Evolutionary conservation across 1,140 invertebrate species (phyloP).

Genomic region (Plutomurus gul): DNA sequence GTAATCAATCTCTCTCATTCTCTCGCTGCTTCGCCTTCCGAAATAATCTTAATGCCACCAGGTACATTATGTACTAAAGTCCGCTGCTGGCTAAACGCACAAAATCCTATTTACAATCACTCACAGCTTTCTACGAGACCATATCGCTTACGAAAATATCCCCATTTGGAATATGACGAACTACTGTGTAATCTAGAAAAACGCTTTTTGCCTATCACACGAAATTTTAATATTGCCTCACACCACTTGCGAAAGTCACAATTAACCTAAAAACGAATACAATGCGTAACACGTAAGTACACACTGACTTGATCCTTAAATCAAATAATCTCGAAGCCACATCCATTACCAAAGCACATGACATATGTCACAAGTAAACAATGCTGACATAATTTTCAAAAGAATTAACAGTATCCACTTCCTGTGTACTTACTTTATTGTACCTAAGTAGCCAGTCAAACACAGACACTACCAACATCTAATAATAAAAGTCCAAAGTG

Average conservation of each 20-base stretch:
- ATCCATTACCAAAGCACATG: not conserved
- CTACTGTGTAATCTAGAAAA: not conserved
- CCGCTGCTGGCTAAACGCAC: not conserved
- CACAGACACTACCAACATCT: too few relatives aligned
- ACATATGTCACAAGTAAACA: constrained; percentile 9
- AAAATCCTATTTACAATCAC: not conserved
- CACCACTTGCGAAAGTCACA: not conserved
- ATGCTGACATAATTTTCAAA: not conserved
- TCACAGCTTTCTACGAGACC: not conserved
- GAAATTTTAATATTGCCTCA: not conserved
- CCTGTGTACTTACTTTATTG: too few relatives aligned
- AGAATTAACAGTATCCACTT: not conserved
- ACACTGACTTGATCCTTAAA: not conserved
- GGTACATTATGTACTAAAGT: not conserved
- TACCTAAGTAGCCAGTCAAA: too few relatives aligned
- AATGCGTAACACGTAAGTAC: not conserved
- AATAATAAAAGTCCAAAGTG: too few relatives aligned
- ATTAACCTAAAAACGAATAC: not conserved
- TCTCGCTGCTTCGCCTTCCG: not conserved
- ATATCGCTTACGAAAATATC: not conserved
- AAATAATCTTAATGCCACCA: not conserved
- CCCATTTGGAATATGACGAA: not conserved
- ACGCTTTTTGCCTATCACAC: not conserved
- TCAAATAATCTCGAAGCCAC: not conserved
- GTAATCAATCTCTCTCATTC: constrained; percentile 16